Conservation (phyloP, 2,888 invertebrate species). For the Hemaris fuciformis region DNA sequence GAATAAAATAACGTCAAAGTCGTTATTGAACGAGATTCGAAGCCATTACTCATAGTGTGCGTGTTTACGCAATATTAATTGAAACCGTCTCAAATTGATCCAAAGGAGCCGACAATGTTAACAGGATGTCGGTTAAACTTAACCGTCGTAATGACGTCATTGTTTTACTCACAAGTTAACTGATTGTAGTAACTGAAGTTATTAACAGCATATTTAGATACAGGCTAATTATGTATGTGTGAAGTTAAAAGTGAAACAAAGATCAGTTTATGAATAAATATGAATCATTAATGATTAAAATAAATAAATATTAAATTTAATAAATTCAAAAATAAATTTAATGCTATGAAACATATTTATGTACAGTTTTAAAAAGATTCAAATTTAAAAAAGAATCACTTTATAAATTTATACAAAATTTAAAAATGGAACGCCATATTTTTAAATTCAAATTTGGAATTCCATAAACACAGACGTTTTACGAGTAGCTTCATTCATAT, state of each 20-base stretch:
- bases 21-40: background rate
- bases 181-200: background rate
- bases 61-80: background rate
- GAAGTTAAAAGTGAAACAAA: too few species aligned
- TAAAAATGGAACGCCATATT: background rate
- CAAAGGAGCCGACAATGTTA: background rate
- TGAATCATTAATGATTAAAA: too few species aligned
- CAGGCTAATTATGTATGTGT: too few species aligned
- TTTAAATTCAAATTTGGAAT: background rate
- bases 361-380: background rate
- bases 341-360: too few species aligned
- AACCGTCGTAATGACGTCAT: background rate
- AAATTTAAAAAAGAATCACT: background rate
- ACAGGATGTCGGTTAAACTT: background rate
- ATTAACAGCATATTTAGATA: too few species aligned
- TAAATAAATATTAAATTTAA: too few species aligned
- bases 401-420: background rate
- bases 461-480: too few species aligned
- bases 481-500: too few species aligned
- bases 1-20: too few species aligned
- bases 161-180: background rate
- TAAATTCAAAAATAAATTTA: too few species aligned
- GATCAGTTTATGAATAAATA: too few species aligned
- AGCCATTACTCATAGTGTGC: background rate
- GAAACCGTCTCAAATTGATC: background rate